Evolutionary conservation across 2,113 vertebrate species (phyloP), one percentile per base, ranked within the genome.

Genomic region (Seriola dumerili): DNA sequence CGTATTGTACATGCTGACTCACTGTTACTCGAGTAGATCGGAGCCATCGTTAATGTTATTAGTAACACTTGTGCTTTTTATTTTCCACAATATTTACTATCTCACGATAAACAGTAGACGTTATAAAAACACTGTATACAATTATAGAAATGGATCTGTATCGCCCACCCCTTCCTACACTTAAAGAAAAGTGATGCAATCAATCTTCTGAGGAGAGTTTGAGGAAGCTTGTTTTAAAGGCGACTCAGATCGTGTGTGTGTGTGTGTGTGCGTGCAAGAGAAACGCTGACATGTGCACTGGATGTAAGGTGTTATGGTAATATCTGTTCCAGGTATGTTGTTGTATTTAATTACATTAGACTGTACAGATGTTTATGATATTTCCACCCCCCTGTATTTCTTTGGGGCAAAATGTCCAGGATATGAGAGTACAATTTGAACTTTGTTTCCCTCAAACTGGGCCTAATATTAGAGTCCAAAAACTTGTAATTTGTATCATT

Each of bases 291-390:
- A 5, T 0, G 0, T 78, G 66, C 38, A 32, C 63, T 64, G 72
- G 17, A 52, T 54, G n/a, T 29, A 1, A 83, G 59, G 57, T 48
- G 80, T 50, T 50, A 8, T 0, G 64, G 50, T 44, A 0, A 9
- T 13, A 36, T 78, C 62, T 36, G 16, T 72, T 44, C 17, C 9
- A 83, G 42, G 1, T 34, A 1, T 75, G 34, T 66, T 58, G 12
- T 1, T 50, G 32, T 29, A 54, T 63, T 71, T 5, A 34, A 62
- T 79, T 10, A 58, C 63, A 65, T 64, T 52, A 59, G 21, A 75
- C 52, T 70, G 64, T 1, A 69, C 57, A 76, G 68, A 83, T 58
- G 76, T 42, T 68, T 5, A 54, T 62, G 55, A 72, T 19, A 29
- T 59, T 55, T 38, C 21, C 25, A 77, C 21, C 2, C 2, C 2